Evolutionary conservation across 64 coral and sea anemone genomes (phyloP).

Genomic region (Porites australiensis): DNA sequence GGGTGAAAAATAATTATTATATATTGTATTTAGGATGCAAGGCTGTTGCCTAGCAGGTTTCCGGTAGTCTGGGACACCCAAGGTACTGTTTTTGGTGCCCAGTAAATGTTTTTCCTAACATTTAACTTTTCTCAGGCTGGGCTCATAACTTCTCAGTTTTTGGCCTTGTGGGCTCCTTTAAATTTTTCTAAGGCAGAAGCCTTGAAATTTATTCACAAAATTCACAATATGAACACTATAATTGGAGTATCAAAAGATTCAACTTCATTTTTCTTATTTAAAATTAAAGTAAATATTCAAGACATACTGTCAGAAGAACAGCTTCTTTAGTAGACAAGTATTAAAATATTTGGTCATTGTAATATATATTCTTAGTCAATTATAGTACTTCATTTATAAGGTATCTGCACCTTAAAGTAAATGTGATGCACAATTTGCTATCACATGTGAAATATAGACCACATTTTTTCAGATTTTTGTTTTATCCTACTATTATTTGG

Average conservation of each 20-base stretch:
- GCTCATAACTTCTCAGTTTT: too few species aligned
- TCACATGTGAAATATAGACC: not conserved
- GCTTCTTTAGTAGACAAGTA: not conserved
- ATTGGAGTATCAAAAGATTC: constrained; percentile 3
- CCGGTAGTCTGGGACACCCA: too few species aligned
- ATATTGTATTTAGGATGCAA: constrained; percentile 10
- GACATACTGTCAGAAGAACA: constrained; percentile 4
- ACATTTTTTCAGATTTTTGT: not conserved
- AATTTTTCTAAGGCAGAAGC: too few species aligned
- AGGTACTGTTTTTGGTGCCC: too few species aligned
- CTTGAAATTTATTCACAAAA: not conserved
- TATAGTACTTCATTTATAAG: not conserved
- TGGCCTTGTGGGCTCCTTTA: too few species aligned
- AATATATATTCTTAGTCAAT: too few species aligned
- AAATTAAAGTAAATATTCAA: not conserved
- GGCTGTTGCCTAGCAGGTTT: too few species aligned
- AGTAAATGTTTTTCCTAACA: too few species aligned
- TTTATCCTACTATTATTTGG: constrained; percentile 1
- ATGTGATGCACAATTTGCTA: too few species aligned
- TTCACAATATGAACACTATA: constrained; percentile 19
- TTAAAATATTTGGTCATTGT: too few species aligned
- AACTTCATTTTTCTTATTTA: constrained; percentile 20
- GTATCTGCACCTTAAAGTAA: constrained; percentile 1
- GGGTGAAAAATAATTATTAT: constrained; percentile 11
- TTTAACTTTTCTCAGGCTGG: too few species aligned